Evolutionary conservation across 2,797 vertebrate genomes (phyloP).

Genomic region (Sebastes trivittatus): DNA sequence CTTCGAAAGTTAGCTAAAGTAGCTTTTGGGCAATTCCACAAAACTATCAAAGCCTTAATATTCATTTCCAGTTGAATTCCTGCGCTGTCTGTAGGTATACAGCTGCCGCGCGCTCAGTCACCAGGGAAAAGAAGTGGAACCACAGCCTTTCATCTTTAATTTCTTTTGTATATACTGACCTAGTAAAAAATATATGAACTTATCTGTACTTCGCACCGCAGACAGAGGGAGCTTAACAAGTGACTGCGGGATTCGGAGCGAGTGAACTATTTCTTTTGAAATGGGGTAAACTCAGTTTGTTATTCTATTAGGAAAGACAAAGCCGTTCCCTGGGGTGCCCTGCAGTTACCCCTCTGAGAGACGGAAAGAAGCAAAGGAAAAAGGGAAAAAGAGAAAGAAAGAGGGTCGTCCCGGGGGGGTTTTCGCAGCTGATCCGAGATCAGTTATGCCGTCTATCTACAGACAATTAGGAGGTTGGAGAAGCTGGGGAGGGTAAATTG

Average conservation of each 20-base stretch:
- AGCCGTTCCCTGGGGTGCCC: slow-evolving; percentile 71
- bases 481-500: slow-evolving; percentile 78
- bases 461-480: slow-evolving; percentile 77
- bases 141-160: slow-evolving; percentile 74
- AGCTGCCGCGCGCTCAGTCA: slow-evolving; percentile 50
- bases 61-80: slow-evolving; percentile 65
- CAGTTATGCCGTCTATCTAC: slow-evolving; percentile 74
- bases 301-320: slow-evolving; percentile 79
- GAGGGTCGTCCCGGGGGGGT: slow-evolving; percentile 64
- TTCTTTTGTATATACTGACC: slow-evolving; percentile 73
- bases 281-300: slow-evolving; percentile 76
- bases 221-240: slow-evolving; percentile 58
- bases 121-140: slow-evolving; percentile 65
- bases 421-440: slow-evolving; percentile 68
- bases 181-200: slow-evolving; percentile 73
- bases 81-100: slow-evolving; percentile 56
- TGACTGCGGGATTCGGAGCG: slow-evolving; percentile 56
- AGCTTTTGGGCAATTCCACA: slow-evolving; percentile 65
- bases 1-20: slow-evolving; percentile 64
- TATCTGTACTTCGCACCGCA: slow-evolving; percentile 55
- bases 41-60: slow-evolving; percentile 66
- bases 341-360: slow-evolving; percentile 72
- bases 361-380: slow-evolving; percentile 43
- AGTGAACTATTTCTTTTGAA: slow-evolving; percentile 71
- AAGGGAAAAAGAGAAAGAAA: slow-evolving; percentile 47